A percentile compares a stretch with the other conserved stretches of the same genome.
Conservation (phyloP, 2,113 vertebrate genomes). For the Oryctolagus cuniculus region DNA sequence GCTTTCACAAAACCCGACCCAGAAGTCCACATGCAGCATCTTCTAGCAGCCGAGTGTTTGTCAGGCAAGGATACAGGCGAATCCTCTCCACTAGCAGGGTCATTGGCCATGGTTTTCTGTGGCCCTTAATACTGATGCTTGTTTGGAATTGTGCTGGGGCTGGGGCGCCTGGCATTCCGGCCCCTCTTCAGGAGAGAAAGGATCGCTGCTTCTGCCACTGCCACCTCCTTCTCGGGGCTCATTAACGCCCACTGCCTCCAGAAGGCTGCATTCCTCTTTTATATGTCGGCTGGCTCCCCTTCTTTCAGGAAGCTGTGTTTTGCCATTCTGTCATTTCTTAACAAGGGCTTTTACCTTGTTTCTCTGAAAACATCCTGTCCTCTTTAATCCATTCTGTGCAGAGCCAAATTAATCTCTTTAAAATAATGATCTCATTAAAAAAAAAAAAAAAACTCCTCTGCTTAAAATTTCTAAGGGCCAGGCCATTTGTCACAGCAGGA, state of each 20-base stretch:
- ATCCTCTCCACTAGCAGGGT: neutral
- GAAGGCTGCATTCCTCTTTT: neutral
- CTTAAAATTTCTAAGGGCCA: neutral
- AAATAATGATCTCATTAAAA: neutral
- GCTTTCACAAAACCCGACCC: neutral
- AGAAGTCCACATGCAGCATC: neutral
- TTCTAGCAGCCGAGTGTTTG: neutral
- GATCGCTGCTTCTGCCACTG: neutral
- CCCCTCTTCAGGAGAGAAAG: neutral
- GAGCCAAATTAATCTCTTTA: conserved; percentile 41
- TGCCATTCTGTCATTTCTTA: conserved; percentile 36
- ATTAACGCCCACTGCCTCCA: neutral
- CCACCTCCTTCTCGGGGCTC: neutral
- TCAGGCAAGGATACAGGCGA: neutral
- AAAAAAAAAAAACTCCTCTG: neutral
- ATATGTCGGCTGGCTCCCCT: neutral
- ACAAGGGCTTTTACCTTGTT: neutral
- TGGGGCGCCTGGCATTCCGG: neutral
- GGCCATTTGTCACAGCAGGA: neutral
- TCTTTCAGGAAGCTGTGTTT: neutral
- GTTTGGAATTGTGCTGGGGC: neutral
- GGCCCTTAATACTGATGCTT: neutral
- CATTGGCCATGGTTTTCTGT: neutral
- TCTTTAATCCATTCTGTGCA: neutral
- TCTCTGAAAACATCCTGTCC: conserved; percentile 42